A percentile compares a stretch with the other conserved stretches of the same genome.
Evolutionary conservation across 2,888 invertebrate genomes (phyloP).

Genomic region (Phania funesta): DNA sequence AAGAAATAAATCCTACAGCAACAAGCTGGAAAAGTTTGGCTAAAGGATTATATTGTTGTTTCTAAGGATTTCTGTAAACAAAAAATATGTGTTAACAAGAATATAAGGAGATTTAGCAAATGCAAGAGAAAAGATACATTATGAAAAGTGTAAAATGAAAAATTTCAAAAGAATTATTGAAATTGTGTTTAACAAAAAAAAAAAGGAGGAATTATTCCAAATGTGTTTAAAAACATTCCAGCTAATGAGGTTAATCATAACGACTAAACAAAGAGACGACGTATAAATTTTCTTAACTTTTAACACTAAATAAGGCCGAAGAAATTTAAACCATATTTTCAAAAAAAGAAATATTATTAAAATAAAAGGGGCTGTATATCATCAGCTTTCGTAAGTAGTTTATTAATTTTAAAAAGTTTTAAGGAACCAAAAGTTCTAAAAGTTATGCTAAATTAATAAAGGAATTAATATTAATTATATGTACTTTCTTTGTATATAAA

Average conservation of each 20-base stretch:
- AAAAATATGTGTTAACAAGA: neutral
- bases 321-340: too few relatives aligned
- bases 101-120: neutral
- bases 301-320: too few relatives aligned
- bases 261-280: too few relatives aligned
- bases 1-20: neutral
- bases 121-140: neutral
- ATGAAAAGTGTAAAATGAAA: neutral
- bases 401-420: neutral
- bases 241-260: too few relatives aligned
- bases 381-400: neutral
- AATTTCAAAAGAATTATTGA: too few relatives aligned
- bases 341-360: too few relatives aligned
- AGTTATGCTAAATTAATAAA: neutral
- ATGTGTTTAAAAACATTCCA: too few relatives aligned
- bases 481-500: too few relatives aligned
- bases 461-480: constrained; percentile 21
- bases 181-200: too few relatives aligned
- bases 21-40: neutral
- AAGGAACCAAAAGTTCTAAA: neutral
- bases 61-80: constrained; percentile 43
- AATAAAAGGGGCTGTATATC: too few relatives aligned
- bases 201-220: too few relatives aligned
- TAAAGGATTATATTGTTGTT: constrained; percentile 52
- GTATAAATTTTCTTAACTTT: too few relatives aligned